Conservation (phyloP, 1,140 invertebrate genomes). For the Amyelois transitella region DNA sequence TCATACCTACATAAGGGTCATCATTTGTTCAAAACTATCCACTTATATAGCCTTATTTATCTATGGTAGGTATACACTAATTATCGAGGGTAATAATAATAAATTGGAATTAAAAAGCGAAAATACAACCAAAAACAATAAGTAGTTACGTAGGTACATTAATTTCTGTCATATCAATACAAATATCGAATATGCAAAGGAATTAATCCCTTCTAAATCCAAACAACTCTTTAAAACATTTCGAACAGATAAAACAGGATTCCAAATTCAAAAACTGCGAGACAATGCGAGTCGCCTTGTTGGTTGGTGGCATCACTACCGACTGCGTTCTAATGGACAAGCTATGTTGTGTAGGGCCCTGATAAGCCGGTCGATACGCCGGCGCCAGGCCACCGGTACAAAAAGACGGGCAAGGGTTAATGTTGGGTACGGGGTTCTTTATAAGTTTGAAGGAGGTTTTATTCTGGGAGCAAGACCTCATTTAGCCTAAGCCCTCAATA, state of each 20-base stretch:
- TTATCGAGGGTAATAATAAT: too few relatives aligned
- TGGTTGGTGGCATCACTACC: slow-evolving; percentile 54
- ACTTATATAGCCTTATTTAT: too few relatives aligned
- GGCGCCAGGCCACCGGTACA: slow-evolving; percentile 55
- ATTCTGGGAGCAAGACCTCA: too few relatives aligned
- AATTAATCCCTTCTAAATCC: background rate
- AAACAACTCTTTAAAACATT: background rate
- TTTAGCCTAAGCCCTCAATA: too few relatives aligned
- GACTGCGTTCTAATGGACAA: slow-evolving; percentile 71
- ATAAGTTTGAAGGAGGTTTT: background rate
- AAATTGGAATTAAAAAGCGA: too few relatives aligned
- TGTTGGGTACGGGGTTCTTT: background rate
- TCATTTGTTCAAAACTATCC: too few relatives aligned
- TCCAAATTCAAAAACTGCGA: slow-evolving; percentile 42
- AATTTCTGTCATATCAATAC: too few relatives aligned
- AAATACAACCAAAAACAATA: too few relatives aligned
- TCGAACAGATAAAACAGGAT: slow-evolving; percentile 3
- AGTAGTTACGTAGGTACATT: too few relatives aligned
- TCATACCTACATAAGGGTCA: too few relatives aligned
- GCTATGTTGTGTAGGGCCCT: slow-evolving; percentile 57
- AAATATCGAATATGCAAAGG: too few relatives aligned
- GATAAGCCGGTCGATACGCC: slow-evolving; percentile 62
- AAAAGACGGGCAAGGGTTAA: slow-evolving; percentile 6
- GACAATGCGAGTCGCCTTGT: slow-evolving; percentile 38
- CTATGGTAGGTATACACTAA: too few relatives aligned